Percentiles rank a stretch among this genome's conserved stretches.
These are phyloP conservation scores for Phymorhynchus buccinoides DNA, from an alignment of 1,140 invertebrate genomes.

Conservation along the genomic window DNA sequence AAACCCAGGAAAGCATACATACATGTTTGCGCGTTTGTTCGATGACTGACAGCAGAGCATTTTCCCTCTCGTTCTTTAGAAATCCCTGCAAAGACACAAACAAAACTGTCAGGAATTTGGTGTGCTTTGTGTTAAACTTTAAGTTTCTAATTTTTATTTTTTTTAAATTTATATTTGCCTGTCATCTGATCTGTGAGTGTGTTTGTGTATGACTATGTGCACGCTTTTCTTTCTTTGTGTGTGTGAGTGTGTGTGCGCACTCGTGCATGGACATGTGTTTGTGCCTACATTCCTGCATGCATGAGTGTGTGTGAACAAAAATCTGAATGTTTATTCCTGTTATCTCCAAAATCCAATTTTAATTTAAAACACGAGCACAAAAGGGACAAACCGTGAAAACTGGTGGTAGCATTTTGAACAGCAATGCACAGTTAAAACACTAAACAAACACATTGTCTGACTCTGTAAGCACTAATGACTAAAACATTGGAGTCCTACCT, in stretches of 20 bases:
- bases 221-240: no score
- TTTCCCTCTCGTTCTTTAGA: constrained; percentile 93
- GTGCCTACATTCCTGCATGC: constrained; percentile 56
- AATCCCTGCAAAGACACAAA: constrained; percentile 80
- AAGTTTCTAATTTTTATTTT: background rate
- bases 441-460: no score
- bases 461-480: no score
- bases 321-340: no score
- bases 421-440: no score
- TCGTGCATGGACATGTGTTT: no score
- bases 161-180: background rate
- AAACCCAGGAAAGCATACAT: constrained; percentile 75
- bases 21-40: constrained; percentile 90
- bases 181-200: background rate
- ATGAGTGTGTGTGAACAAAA: constrained; percentile 92
- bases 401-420: background rate
- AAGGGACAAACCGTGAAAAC: background rate
- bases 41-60: constrained; percentile 91
- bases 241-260: background rate
- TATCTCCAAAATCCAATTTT: no score
- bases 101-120: background rate
- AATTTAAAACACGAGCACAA: background rate
- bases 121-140: background rate
- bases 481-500: no score
- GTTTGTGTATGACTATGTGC: background rate